Evolutionary conservation across 2,797 vertebrate species (phyloP).

Genomic region (Phoeniculus purpureus): DNA sequence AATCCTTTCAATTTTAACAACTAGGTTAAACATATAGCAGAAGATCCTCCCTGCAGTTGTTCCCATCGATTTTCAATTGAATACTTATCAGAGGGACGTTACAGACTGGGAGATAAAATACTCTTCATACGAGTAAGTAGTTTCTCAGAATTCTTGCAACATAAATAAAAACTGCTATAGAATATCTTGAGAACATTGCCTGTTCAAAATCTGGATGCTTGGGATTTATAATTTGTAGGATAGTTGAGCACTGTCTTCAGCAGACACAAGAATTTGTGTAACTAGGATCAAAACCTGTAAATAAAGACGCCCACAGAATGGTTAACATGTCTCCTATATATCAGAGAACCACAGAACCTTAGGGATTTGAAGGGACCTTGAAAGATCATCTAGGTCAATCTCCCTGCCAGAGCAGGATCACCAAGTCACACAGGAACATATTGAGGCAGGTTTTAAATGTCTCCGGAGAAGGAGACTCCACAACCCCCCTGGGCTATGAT

Average conservation of each 20-base stretch:
- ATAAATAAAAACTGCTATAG: neutral
- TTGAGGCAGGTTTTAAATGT: too few species aligned
- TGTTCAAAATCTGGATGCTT: neutral
- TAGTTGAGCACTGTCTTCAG: neutral
- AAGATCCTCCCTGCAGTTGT: slow-evolving; percentile 94
- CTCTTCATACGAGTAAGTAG: slow-evolving; percentile 94
- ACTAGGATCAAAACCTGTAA: neutral
- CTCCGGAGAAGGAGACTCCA: too few species aligned
- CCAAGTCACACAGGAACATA: too few species aligned
- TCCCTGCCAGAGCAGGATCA: too few species aligned
- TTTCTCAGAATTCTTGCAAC: neutral
- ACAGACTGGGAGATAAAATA: slow-evolving; percentile 95
- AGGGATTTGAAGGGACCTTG: too few species aligned
- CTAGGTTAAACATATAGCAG: slow-evolving; percentile 89
- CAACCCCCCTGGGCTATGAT: neutral
- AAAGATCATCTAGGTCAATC: too few species aligned
- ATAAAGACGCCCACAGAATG: neutral
- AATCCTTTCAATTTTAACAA: slow-evolving; percentile 27
- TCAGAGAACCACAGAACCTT: too few species aligned
- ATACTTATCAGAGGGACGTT: slow-evolving; percentile 96
- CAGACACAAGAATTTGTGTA: neutral
- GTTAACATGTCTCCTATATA: neutral
- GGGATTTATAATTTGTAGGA: neutral
- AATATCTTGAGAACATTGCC: neutral
- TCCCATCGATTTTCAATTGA: slow-evolving; percentile 95